phyloP scores from a whole-genome alignment of 2,888 invertebrate species.

The Agrotis clavis region DNA sequence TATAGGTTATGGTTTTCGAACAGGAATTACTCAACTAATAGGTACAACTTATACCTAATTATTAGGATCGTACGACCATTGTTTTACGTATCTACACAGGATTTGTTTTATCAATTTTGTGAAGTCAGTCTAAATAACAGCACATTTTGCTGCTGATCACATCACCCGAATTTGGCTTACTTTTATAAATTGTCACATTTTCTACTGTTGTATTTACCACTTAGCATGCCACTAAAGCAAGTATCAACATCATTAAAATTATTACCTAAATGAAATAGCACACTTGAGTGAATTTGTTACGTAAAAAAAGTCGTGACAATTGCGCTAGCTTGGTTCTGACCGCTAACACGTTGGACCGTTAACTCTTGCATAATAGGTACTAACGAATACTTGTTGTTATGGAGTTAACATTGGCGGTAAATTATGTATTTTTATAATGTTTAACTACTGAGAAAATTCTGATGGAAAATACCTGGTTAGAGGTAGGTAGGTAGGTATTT shows the following conservation, averaged over 20 bases:
- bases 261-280: slow-evolving; percentile 36
- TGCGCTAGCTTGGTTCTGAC: slow-evolving; percentile 19
- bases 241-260: slow-evolving; percentile 17
- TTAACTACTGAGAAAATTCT: neutral
- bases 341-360: slow-evolving; percentile 13
- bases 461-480: neutral
- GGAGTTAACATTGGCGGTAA: slow-evolving; percentile 9
- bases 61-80: neutral
- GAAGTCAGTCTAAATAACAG: neutral
- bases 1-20: slow-evolving; percentile 5
- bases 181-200: slow-evolving; percentile 16
- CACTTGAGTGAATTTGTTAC: slow-evolving; percentile 50
- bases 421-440: neutral
- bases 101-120: neutral
- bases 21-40: neutral
- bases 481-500: too few species aligned
- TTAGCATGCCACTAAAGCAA: slow-evolving; percentile 4
- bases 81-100: neutral
- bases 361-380: slow-evolving; percentile 23
- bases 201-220: slow-evolving; percentile 9
- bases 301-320: slow-evolving; percentile 35
- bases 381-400: slow-evolving; percentile 14
- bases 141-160: neutral
- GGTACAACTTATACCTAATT: neutral
- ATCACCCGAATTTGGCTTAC: neutral